These are phyloP conservation scores for Dugesia japonica DNA, from an alignment of 2,888 invertebrate genomes.

Conservation along the genomic window DNA sequence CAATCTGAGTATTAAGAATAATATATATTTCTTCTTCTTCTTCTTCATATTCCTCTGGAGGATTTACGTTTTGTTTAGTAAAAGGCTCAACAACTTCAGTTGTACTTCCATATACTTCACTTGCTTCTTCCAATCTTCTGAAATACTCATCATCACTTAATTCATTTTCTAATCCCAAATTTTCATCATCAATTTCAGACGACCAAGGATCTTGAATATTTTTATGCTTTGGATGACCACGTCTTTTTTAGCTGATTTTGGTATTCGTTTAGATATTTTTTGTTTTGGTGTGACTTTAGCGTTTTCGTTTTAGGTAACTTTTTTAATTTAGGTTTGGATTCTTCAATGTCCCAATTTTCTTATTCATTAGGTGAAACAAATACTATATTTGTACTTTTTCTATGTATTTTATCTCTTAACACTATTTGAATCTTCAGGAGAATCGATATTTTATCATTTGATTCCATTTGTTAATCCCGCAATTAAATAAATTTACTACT, in stretches of 20 bases:
- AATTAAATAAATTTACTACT: conserved; percentile 20
- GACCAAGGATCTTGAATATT: neutral
- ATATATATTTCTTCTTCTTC: neutral
- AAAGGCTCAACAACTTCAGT: neutral
- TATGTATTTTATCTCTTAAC: neutral
- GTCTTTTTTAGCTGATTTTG: neutral
- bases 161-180: conserved; percentile 23
- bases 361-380: neutral
- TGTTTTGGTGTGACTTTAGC: neutral
- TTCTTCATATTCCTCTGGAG: neutral
- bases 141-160: conserved; percentile 32
- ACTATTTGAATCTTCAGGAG: neutral
- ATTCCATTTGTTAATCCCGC: conserved; percentile 9
- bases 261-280: neutral
- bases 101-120: neutral
- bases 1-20: no score
- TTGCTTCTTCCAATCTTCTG: conserved; percentile 29
- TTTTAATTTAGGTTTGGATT: neutral
- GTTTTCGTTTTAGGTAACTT: no score
- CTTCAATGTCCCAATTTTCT: neutral
- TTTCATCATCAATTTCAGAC: conserved; percentile 24
- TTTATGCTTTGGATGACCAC: neutral
- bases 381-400: neutral
- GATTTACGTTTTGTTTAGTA: neutral
- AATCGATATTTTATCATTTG: conserved; percentile 6